phyloP scores from a whole-genome alignment of 2,888 invertebrate species.

The Taphrorychus bicolor region DNA sequence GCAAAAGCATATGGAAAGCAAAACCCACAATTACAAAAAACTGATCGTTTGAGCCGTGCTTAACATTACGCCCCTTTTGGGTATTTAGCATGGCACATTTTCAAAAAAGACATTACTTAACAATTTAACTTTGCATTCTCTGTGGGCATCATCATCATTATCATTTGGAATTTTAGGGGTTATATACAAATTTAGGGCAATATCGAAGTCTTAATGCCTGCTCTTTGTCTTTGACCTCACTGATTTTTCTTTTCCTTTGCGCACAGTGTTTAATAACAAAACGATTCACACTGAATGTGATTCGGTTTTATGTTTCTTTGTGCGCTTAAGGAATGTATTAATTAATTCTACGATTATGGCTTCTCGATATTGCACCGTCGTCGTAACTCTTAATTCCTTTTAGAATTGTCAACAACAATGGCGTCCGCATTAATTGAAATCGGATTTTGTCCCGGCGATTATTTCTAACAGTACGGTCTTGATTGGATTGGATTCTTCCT shows the following conservation, averaged over 20 bases:
- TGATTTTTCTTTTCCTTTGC: conserved; percentile 6
- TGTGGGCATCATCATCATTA: no score
- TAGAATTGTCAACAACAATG: conserved; percentile 23
- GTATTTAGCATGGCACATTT: no score
- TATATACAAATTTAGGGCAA: no score
- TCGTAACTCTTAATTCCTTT: conserved; percentile 29
- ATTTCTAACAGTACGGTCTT: background rate
- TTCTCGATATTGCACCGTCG: conserved; percentile 37
- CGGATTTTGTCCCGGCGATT: conserved; percentile 18
- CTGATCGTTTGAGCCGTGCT: no score
- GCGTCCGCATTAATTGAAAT: conserved; percentile 29
- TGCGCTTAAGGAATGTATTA: conserved; percentile 39
- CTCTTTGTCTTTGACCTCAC: no score
- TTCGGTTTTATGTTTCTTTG: conserved; percentile 39
- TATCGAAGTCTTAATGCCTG: no score
- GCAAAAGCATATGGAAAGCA: no score
- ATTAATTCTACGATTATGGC: conserved; percentile 40
- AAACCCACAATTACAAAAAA: no score
- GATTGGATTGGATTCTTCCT: background rate
- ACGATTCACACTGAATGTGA: conserved; percentile 38
- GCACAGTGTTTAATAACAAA: conserved; percentile 23
- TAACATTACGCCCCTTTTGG: no score
- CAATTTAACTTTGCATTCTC: no score
- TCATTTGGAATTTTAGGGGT: no score
- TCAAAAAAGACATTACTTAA: no score